A percentile compares a stretch with the other conserved stretches of the same genome.
phyloP scores from a whole-genome alignment of 2,888 invertebrate genomes.

The Stenodera caucasica region DNA sequence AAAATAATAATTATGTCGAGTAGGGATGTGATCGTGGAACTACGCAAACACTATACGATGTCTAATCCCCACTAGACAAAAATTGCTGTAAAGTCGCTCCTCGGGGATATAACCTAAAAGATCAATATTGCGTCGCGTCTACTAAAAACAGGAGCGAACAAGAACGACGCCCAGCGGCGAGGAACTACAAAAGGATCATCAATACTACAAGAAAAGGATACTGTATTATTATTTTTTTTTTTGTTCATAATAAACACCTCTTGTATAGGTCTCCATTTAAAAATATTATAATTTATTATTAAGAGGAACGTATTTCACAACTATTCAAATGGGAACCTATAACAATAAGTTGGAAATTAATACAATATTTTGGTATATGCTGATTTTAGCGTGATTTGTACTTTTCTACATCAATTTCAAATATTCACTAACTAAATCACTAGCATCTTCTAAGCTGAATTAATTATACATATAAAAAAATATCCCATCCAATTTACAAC shows the following conservation, averaged over 20 bases:
- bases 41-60: conserved; percentile 28
- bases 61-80: conserved; percentile 38
- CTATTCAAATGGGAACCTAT: no score
- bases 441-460: background rate
- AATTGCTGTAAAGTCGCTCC: conserved; percentile 44
- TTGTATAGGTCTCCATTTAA: no score
- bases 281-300: conserved; percentile 1
- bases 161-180: conserved; percentile 18
- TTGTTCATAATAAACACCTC: no score
- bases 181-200: background rate
- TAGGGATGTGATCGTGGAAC: conserved; percentile 12
- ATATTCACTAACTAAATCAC: background rate
- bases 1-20: background rate
- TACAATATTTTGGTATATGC: background rate
- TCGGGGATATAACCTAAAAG: conserved; percentile 53
- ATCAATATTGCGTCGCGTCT: conserved; percentile 49
- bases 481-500: background rate
- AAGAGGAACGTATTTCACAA: background rate
- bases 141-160: conserved; percentile 14
- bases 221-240: no score
- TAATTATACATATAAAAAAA: background rate
- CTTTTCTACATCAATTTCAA: background rate
- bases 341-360: background rate
- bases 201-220: no score
- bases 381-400: background rate